Evolutionary conservation across 1,140 invertebrate genomes (phyloP).

Genomic region (Drosophila leontia): DNA sequence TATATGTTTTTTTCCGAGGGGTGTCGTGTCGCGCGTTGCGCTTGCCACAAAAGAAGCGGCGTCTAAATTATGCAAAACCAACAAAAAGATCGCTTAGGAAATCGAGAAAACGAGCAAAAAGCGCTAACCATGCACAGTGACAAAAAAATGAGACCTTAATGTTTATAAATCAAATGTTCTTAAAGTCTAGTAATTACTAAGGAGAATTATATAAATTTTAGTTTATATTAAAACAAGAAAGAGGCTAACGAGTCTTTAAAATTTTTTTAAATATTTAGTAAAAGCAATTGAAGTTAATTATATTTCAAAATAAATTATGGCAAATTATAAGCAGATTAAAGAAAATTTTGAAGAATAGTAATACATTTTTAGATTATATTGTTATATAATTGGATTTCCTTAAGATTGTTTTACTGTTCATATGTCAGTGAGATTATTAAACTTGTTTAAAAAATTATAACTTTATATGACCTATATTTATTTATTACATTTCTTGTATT

Average conservation of each 20-base stretch:
- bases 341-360: too few species aligned
- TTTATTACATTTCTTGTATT: background rate
- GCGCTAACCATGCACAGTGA: constrained; percentile 58
- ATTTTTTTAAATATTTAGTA: too few species aligned
- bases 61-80: constrained; percentile 70
- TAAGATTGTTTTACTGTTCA: background rate
- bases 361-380: too few species aligned
- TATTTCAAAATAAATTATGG: too few species aligned
- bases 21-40: constrained; percentile 35
- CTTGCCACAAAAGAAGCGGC: constrained; percentile 62
- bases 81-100: constrained; percentile 69
- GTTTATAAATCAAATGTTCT: constrained; percentile 2
- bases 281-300: background rate
- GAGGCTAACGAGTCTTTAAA: background rate
- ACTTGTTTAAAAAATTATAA: background rate
- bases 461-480: background rate
- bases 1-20: constrained; percentile 3
- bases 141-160: background rate
- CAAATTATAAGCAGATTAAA: too few species aligned
- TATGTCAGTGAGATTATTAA: background rate
- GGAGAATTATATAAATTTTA: background rate
- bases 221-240: background rate
- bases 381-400: background rate
- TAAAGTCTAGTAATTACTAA: background rate
- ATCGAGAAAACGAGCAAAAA: constrained; percentile 67